Percentiles rank a stretch among this genome's conserved stretches.
Conservation (phyloP, 2,888 invertebrate genomes). For the Pyrocoelia pectoralis region DNA sequence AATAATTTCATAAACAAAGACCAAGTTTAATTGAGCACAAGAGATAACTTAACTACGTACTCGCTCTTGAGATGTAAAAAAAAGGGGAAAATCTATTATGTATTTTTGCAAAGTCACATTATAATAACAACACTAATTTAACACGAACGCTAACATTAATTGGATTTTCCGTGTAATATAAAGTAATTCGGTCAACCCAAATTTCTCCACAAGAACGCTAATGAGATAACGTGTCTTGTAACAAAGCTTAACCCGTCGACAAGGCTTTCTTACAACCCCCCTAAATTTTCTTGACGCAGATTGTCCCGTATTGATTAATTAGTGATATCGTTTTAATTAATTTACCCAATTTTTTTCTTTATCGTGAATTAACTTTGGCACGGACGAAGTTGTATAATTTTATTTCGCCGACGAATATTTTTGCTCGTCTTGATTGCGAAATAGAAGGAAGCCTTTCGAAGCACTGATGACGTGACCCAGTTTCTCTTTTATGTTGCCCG, state of each 20-base stretch:
- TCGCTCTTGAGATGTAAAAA: not conserved
- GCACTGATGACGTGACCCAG: constrained; percentile 10
- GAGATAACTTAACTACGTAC: not conserved
- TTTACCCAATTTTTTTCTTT: not conserved
- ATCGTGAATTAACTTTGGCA: not conserved
- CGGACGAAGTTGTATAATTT: not conserved
- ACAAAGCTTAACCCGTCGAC: constrained; percentile 3
- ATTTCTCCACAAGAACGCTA: constrained; percentile 13
- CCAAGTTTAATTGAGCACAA: not conserved
- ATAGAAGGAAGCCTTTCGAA: not conserved
- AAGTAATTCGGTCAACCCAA: constrained; percentile 13
- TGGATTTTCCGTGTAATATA: constrained; percentile 12
- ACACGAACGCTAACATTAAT: constrained; percentile 1
- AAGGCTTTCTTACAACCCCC: not conserved
- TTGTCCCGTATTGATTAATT: constrained; percentile 15
- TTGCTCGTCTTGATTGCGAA: not conserved
- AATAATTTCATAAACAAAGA: not conserved
- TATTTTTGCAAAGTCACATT: constrained; percentile 10
- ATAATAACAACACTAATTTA: constrained; percentile 9
- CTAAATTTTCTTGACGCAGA: constrained; percentile 8
- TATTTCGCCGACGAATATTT: not conserved
- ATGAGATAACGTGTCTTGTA: constrained; percentile 10
- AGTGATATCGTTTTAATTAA: not conserved
- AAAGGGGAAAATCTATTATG: not conserved
- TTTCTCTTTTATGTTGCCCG: constrained; percentile 7